Base-by-base conservation (phyloP, 2,888 invertebrate species). In the Spialia ferax region DNA sequence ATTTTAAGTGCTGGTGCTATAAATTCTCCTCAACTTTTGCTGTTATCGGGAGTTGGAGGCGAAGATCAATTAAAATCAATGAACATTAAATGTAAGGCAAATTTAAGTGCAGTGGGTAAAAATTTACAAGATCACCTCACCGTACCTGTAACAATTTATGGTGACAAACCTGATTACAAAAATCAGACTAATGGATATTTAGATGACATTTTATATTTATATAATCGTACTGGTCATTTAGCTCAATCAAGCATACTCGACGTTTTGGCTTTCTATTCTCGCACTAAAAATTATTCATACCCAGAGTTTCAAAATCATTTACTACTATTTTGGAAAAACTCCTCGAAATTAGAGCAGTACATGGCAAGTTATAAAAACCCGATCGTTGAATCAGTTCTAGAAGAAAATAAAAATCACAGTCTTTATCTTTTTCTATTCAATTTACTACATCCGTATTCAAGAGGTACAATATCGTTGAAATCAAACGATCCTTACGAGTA, bases 401-500 rank as follows among this genome's bases (percentile, higher is more conserved):
- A 85, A 67, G 71, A 78, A 8, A 88, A 83, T 71, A 72, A 74
- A 48, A 73, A 87, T 0, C 69, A 84, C 42, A 75, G 83, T 7
- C 48, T 94, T 0, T 80, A 94, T 1, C 22, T 81, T 0, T 80
- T 90, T 52, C 73, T 80, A 0, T 83, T 94, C 0, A 80, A 86
- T 13, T 75, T 94, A 0, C 70, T 94, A 1, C 90, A 93, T 73
- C 95, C 95, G 0, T 81, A 87, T 75, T 95, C 95, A 0, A 89
- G 84, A 13, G 96, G 96, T 52, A 82, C 79, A 55, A 79, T 97
- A 20, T 85, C 87, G 55, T 82, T 97, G 5, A 89, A 86, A 54
- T 94, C 94, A 0, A 83, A 81, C 0, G 82, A 96, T 79, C 95
- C 96, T 0, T 80, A 86, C 26, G 95, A 95, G 6, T 86, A 94